Percentiles rank a stretch among this genome's conserved stretches.
These are phyloP conservation scores for Oreonectes daqikongensis DNA, from an alignment of 2,797 vertebrate genomes.

Conservation along the genomic window DNA sequence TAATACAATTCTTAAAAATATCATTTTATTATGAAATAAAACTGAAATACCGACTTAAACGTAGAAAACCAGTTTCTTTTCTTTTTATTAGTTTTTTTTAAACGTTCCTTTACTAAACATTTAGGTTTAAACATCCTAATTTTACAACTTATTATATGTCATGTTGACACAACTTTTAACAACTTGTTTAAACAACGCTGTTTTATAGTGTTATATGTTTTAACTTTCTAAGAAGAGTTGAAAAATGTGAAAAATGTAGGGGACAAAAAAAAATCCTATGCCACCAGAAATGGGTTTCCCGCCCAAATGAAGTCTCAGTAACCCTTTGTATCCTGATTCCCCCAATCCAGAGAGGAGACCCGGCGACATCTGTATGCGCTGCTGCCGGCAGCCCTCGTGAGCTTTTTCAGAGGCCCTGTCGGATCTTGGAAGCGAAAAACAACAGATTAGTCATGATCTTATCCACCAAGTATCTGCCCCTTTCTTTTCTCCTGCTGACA, in stretches of 20 bases:
- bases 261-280: not conserved
- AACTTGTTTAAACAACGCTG: no score
- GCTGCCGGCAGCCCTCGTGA: constrained; percentile 62
- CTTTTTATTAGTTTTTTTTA: no score
- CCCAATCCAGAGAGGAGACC: constrained; percentile 10
- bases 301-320: constrained; percentile 33
- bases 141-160: no score
- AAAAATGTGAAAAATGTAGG: not conserved
- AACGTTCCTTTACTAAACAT: no score
- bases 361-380: constrained; percentile 59
- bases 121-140: no score
- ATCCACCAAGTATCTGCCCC: constrained; percentile 78
- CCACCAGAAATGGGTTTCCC: constrained; percentile 10
- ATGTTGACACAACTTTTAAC: no score
- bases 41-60: no score
- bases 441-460: constrained; percentile 85
- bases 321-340: constrained; percentile 19
- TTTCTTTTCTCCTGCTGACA: constrained; percentile 77
- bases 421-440: constrained; percentile 74
- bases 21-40: no score
- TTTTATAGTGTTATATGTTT: no score
- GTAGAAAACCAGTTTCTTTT: no score
- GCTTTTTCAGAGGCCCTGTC: constrained; percentile 77
- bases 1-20: no score
- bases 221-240: no score